Evolutionary conservation across 1,140 invertebrate species (phyloP).

Genomic region (Drosophila pectinifera): DNA sequence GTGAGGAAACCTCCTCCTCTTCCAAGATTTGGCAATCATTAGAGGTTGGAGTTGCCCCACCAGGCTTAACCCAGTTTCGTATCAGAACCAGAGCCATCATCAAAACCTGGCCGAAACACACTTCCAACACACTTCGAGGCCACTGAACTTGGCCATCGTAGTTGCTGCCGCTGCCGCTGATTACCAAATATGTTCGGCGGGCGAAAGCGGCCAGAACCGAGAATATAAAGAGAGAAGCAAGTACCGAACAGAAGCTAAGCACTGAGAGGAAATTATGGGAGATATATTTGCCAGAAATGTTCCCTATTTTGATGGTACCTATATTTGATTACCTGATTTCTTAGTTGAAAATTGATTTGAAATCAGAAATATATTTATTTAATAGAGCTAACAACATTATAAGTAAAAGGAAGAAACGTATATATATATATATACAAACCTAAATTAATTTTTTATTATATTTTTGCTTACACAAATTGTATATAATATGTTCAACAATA

Average conservation of each 20-base stretch:
- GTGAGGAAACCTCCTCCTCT: slow-evolving; percentile 2
- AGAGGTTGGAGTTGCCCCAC: too few relatives aligned
- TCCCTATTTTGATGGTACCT: too few relatives aligned
- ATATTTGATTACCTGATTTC: too few relatives aligned
- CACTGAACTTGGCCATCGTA: slow-evolving; percentile 72
- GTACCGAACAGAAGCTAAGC: slow-evolving; percentile 5
- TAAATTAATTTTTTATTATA: too few relatives aligned
- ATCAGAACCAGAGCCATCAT: slow-evolving; percentile 30
- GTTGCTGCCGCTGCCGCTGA: slow-evolving; percentile 43
- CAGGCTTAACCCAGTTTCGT: slow-evolving; percentile 73
- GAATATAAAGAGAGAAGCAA: slow-evolving; percentile 18
- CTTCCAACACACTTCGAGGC: slow-evolving; percentile 75
- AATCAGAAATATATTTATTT: too few relatives aligned
- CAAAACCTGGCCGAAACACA: slow-evolving; percentile 31
- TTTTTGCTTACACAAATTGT: too few relatives aligned
- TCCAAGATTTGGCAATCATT: slow-evolving; percentile 9
- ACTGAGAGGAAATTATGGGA: background rate
- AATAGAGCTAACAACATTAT: too few relatives aligned
- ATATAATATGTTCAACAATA: background rate
- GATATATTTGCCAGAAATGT: background rate
- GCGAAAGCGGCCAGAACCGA: slow-evolving; percentile 67
- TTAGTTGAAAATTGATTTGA: too few relatives aligned
- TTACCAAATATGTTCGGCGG: slow-evolving; percentile 72
- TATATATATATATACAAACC: too few relatives aligned
- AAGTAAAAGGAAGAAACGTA: too few relatives aligned